These are phyloP conservation scores for Halesus radiatus DNA, from an alignment of 1,140 invertebrate genomes.

Conservation along the genomic window DNA sequence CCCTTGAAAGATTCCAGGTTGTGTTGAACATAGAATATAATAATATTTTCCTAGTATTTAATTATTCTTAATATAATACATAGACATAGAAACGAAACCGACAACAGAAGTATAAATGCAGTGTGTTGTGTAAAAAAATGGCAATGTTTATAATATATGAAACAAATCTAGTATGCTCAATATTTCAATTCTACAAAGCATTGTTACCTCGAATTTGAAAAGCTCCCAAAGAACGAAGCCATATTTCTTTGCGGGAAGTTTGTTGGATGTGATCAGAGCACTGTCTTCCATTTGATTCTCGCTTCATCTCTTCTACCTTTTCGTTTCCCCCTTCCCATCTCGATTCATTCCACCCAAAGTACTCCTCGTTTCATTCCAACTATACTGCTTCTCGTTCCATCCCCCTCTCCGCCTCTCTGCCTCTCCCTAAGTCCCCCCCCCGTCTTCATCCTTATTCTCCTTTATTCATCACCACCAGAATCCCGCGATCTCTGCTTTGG, in stretches of 20 bases:
- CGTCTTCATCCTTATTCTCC: conserved; percentile 6
- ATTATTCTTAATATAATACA: too few species aligned
- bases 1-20: too few species aligned
- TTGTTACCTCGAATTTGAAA: conserved; percentile 3
- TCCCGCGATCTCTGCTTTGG: conserved; percentile 16
- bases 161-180: too few species aligned
- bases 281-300: conserved; percentile 16
- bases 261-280: conserved; percentile 13
- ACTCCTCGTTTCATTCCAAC: too few species aligned
- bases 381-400: too few species aligned
- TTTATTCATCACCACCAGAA: conserved; percentile 29
- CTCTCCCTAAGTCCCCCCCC: background rate
- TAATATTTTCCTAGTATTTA: too few species aligned
- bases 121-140: too few species aligned
- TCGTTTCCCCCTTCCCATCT: background rate
- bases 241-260: conserved; percentile 1
- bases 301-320: background rate
- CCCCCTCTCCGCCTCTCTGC: background rate
- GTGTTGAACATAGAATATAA: too few species aligned
- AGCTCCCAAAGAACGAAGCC: background rate
- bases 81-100: too few species aligned
- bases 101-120: too few species aligned
- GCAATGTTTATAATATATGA: too few species aligned
- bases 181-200: background rate
- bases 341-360: background rate